These are phyloP conservation scores for Cephus pygmeus DNA, from an alignment of 2,888 invertebrate species.

Conservation along the genomic window DNA sequence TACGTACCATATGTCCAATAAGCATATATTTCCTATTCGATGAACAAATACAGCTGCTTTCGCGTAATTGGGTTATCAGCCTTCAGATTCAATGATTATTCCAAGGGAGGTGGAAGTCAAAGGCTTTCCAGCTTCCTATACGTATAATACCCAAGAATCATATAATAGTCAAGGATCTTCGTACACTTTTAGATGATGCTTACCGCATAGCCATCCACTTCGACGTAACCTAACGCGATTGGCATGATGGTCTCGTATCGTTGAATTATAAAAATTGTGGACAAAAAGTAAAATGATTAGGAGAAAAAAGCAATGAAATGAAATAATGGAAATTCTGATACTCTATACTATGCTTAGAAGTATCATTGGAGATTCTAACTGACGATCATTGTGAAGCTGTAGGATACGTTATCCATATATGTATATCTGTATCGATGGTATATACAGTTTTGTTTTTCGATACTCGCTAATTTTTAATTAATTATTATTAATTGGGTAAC, in stretches of 20 bases:
- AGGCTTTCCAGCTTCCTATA: conserved; percentile 54
- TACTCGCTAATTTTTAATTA: background rate
- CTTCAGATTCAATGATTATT: conserved; percentile 16
- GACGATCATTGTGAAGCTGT: background rate
- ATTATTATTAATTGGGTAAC: background rate
- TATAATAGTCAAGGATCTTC: conserved; percentile 43
- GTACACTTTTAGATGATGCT: background rate
- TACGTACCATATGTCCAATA: background rate
- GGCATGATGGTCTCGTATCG: background rate
- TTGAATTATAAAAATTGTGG: background rate
- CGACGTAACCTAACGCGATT: background rate
- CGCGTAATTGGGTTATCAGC: conserved; percentile 49
- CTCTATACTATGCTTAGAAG: background rate
- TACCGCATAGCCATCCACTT: background rate
- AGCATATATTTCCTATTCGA: background rate
- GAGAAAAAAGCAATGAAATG: too few species aligned
- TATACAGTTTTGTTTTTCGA: background rate
- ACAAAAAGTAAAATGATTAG: too few species aligned
- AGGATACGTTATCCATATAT: background rate
- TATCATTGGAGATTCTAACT: background rate
- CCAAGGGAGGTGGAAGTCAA: conserved; percentile 6
- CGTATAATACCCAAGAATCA: conserved; percentile 46
- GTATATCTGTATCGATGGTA: background rate
- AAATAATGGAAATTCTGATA: background rate
- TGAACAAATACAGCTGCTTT: background rate